Percentiles rank a stretch among this genome's conserved stretches.
phyloP scores from a whole-genome alignment of 2,113 vertebrate species.

The Gymnocephalus cernua region DNA sequence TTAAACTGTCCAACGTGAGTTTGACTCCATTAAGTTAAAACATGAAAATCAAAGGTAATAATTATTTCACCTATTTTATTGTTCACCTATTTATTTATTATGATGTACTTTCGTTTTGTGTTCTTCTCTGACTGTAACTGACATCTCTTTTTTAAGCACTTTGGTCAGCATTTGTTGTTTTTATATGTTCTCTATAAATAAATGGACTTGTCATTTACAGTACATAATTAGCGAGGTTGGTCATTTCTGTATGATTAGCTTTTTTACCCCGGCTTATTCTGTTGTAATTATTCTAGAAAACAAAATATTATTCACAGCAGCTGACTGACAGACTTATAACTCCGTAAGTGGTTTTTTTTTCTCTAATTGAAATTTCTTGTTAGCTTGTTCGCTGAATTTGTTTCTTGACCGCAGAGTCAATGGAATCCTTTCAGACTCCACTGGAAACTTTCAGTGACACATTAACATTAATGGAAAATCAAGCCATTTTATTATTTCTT shows the following conservation, averaged over 20 bases:
- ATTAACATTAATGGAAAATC: conserved; percentile 11
- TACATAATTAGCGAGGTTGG: conserved; percentile 3
- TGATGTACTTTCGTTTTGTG: background rate
- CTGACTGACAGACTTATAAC: conserved; percentile 40
- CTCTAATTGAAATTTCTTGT: conserved; percentile 51
- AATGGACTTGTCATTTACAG: background rate
- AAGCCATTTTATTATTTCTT: background rate
- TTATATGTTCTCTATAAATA: background rate
- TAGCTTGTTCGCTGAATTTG: conserved; percentile 9
- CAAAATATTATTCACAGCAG: conserved; percentile 22
- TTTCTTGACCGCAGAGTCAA: conserved; percentile 30
- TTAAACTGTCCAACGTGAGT: background rate
- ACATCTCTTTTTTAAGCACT: background rate
- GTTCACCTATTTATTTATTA: conserved; percentile 4
- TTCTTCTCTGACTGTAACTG: background rate
- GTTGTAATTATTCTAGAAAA: conserved; percentile 37
- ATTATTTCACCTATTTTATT: background rate
- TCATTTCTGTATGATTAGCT: conserved; percentile 18
- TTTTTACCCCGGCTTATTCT: conserved; percentile 22
- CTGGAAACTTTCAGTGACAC: background rate
- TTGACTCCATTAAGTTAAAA: background rate
- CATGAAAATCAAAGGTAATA: too few species aligned
- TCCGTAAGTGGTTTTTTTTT: conserved; percentile 27
- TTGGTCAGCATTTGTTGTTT: conserved; percentile 2
- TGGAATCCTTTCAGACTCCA: conserved; percentile 15